Percentiles rank a stretch among this genome's conserved stretches.
Conservation (phyloP, 2,888 invertebrate genomes). For the Pelosia muscerda region DNA sequence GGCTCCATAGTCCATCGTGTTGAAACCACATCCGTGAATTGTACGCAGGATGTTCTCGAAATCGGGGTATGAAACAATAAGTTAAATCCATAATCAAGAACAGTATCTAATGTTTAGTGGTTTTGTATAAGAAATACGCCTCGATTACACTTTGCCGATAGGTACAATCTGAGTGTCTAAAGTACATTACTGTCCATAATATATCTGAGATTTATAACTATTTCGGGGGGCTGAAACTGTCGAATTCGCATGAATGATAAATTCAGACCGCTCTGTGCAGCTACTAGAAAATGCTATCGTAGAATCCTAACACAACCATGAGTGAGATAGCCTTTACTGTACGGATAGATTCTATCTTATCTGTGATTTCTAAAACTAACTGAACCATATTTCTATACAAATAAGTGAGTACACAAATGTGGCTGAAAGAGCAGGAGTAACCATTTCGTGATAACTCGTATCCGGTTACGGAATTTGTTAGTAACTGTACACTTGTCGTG, state of each 20-base stretch:
- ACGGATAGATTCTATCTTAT: neutral
- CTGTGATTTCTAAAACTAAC: slow-evolving; percentile 1
- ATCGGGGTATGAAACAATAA: neutral
- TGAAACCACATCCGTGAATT: neutral
- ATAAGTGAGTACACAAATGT: slow-evolving; percentile 11
- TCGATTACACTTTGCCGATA: neutral
- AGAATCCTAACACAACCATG: neutral
- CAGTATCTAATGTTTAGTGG: neutral
- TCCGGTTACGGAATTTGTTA: slow-evolving; percentile 58
- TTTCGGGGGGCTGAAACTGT: neutral
- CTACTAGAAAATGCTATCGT: neutral
- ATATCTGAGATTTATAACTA: neutral
- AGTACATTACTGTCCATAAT: neutral
- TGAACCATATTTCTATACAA: neutral
- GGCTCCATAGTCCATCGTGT: neutral
- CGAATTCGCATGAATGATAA: neutral
- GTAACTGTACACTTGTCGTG: slow-evolving; percentile 55
- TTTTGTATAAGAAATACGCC: neutral
- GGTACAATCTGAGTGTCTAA: neutral
- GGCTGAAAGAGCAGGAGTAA: slow-evolving; percentile 27
- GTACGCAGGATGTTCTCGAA: neutral
- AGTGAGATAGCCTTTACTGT: neutral
- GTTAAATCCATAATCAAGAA: neutral
- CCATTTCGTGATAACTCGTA: slow-evolving; percentile 48
- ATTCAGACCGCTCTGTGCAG: neutral